Base-by-base conservation (phyloP, 64 coral and sea anemone genomes). In the Montipora capricornis region DNA sequence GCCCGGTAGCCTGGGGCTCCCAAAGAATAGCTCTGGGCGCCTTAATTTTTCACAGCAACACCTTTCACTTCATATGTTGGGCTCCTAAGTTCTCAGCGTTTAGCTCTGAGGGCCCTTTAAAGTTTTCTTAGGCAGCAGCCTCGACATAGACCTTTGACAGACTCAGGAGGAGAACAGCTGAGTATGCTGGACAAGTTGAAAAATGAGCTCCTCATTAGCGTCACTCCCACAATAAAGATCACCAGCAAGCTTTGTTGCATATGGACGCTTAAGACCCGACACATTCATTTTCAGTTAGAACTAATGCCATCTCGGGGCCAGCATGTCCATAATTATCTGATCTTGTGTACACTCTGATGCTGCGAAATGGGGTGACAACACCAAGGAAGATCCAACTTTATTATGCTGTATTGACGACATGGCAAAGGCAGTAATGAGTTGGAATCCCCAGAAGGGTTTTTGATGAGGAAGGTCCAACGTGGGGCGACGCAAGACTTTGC, bases 371-470 rank as follows among this genome's bases (percentile, higher is more conserved):
- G 17, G 86, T 88, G 71, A 70, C 60, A 7, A 64, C 71, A 17
- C 68, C 87, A 51, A 2, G 87, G 78, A 8, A 89, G 70, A 53
- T 77, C 87, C 0, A 50, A 51, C 49, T 52, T 78, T 44, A 61
- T 89, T 81, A 81, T 88, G 83, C 57, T 81, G 52, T 88, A 94
- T 3, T 49, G 61, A 5, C 76, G 88, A 29, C 92, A 3, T 94
- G 4, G 75, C 20, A 49, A 94, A 94, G 5, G 87, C 87, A 0
- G 92, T 89, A 8, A 94, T 87, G 12, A 94, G 92, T 20, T 78
- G 87, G 49, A 45, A 66, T 2, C 66, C 92, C 15, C 85, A 19
- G 78, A 81, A 6, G 75, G 47, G 48, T 89, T 94, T 50, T 83
- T 94, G 4, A 89, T 76, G 11, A 94, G 79, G 4, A 94, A 83